phyloP scores from a whole-genome alignment of 64 coral and sea anemone genomes.

The Montipora efflorescens region DNA sequence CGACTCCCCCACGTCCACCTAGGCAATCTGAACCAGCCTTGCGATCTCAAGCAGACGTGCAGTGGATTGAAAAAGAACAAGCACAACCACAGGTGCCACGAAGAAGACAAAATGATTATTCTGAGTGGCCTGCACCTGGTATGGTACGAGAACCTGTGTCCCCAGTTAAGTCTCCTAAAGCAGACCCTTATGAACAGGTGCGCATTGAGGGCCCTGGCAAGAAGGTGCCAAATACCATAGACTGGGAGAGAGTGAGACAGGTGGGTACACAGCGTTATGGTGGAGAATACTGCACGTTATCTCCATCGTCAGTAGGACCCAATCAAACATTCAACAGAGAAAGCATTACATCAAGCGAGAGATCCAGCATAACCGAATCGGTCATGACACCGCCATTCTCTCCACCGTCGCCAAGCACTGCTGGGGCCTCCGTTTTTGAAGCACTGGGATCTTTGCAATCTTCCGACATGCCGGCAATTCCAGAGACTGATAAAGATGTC shows the following conservation, averaged over 20 bases:
- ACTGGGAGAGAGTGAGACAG: slow-evolving; percentile 23
- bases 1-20: not conserved
- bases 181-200: slow-evolving; percentile 73
- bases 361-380: slow-evolving; percentile 38
- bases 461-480: slow-evolving; percentile 24
- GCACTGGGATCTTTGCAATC: slow-evolving; percentile 22
- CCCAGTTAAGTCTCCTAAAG: not conserved
- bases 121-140: slow-evolving; percentile 5
- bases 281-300: slow-evolving; percentile 84
- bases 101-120: slow-evolving; percentile 30
- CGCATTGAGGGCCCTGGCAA: slow-evolving; percentile 71
- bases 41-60: not conserved
- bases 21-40: not conserved
- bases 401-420: slow-evolving; percentile 74
- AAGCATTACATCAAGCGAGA: slow-evolving; percentile 50
- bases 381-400: slow-evolving; percentile 70
- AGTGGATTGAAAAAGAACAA: slow-evolving; percentile 59
- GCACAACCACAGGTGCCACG: slow-evolving; percentile 34
- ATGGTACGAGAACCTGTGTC: not conserved
- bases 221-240: not conserved
- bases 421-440: slow-evolving; percentile 61
- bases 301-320: slow-evolving; percentile 70
- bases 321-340: slow-evolving; percentile 35
- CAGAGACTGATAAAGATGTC: slow-evolving; percentile 39
- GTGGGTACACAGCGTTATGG: not conserved